Evolutionary conservation across 2,797 vertebrate genomes (phyloP), one percentile per base, ranked within the genome.

Genomic region (Hypotaenidia okinawae): DNA sequence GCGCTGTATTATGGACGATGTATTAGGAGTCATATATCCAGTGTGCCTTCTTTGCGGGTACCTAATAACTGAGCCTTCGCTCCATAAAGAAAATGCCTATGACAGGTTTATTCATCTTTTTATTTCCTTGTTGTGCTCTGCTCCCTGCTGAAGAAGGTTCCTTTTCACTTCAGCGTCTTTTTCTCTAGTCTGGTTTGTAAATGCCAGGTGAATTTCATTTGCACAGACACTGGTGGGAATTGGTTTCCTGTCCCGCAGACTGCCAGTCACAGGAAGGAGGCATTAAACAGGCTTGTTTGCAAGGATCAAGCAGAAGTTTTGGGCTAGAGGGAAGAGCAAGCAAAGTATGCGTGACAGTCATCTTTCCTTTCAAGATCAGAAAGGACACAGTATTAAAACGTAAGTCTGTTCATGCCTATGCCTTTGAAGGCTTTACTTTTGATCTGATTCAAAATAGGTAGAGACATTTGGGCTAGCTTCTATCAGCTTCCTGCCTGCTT

Each of bases 21-120:
- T 86, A 86, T 96, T 89, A 79, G 74, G 87, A 97, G 84, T 77
- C 83, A 51, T 96, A 92, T 92, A 96, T 94, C 96, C 82, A 85
- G 84, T 84, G 87, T 93, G 79, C 93, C 93, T 96, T 96, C 91
- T 95, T 95, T 87, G 70, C 1, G 16, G 62, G 78, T 91, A 82
- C 94, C 96, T 96, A 94, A 89, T 96, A 97, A 97, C 93, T 87
- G 70, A 54, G 74, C 92, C 78, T 87, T 84, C 52, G 47, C 68
- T 87, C 67, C 21, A 90, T 96, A 96, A 96, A 97, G 90, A 96
- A 97, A 95, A 97, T 61, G 82, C 76, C 75, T 74, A 22, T 94
- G 93, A 93, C 92, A 96, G 95, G 75, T 95, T 96, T 95, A 95
- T 95, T 97, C 87, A 77, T 96, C 96, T 94, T 97, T 96, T 95